Percentiles rank a stretch among this genome's conserved stretches.
These are phyloP conservation scores for Leptinotarsa juncta DNA, from an alignment of 2,888 invertebrate species.

Conservation along the genomic window DNA sequence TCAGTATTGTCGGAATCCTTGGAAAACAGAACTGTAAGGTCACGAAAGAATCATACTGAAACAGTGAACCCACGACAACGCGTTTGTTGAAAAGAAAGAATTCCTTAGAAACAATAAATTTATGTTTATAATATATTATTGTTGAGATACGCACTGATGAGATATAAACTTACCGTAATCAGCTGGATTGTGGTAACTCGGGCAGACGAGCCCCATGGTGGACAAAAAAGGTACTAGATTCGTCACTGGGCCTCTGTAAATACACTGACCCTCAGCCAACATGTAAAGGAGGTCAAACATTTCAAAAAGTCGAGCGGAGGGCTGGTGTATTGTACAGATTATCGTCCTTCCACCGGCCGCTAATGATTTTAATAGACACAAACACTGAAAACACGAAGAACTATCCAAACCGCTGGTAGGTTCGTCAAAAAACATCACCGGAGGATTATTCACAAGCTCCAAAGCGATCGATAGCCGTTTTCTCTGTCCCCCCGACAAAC, in stretches of 20 bases:
- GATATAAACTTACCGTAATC: conserved; percentile 80
- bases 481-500: conserved; percentile 90
- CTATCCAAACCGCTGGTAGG: conserved; percentile 94
- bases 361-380: conserved; percentile 87
- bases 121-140: too few species aligned
- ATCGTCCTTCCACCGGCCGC: conserved; percentile 91
- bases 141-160: too few species aligned
- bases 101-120: too few species aligned
- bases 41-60: too few species aligned
- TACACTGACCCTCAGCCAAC: conserved; percentile 92
- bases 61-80: too few species aligned
- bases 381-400: conserved; percentile 88
- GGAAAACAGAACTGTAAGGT: too few species aligned
- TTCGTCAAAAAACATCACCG: conserved; percentile 97
- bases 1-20: too few species aligned
- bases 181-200: conserved; percentile 96
- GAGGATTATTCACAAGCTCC: conserved; percentile 95
- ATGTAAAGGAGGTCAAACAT: conserved; percentile 95
- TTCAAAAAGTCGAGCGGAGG: conserved; percentile 93
- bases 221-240: conserved; percentile 90
- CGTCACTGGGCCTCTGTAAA: conserved; percentile 87
- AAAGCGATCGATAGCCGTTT: conserved; percentile 87
- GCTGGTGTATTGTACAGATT: conserved; percentile 97
- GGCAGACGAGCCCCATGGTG: conserved; percentile 87
- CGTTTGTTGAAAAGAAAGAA: too few species aligned